phyloP scores from a whole-genome alignment of 2,888 invertebrate genomes.

The Eupithecia vulgata region DNA sequence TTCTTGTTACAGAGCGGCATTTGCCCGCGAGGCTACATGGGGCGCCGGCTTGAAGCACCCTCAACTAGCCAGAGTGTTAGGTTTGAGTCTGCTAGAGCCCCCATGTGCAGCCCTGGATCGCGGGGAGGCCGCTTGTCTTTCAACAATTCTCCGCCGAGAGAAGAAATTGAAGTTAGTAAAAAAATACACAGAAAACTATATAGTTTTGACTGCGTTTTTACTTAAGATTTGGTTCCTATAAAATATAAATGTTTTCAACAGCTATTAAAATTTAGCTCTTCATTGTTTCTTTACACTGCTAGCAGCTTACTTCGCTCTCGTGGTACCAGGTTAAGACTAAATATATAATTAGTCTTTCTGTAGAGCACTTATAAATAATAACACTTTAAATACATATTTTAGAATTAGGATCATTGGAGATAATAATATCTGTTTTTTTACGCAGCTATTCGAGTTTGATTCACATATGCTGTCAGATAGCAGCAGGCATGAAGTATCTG shows the following conservation, averaged over 20 bases:
- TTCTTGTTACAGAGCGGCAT: constrained; percentile 87
- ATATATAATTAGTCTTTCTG: not conserved
- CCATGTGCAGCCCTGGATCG: constrained; percentile 95
- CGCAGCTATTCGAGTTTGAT: constrained; percentile 92
- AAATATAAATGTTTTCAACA: not conserved
- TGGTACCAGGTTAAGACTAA: not conserved
- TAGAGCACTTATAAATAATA: not conserved
- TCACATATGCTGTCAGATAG: constrained; percentile 94
- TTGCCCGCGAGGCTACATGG: constrained; percentile 93
- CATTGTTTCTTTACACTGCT: not conserved
- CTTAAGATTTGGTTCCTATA: not conserved
- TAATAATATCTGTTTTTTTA: constrained; percentile 10
- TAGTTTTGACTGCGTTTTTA: not conserved
- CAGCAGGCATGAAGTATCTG: constrained; percentile 96
- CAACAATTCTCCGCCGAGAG: constrained; percentile 84
- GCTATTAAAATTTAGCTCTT: not conserved
- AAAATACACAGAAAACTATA: not conserved
- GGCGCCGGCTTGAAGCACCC: constrained; percentile 92
- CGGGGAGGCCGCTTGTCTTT: constrained; percentile 93
- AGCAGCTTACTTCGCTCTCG: not conserved
- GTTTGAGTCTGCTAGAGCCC: constrained; percentile 92
- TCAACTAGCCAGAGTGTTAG: constrained; percentile 92
- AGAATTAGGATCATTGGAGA: not conserved
- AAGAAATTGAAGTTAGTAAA: constrained; percentile 76
- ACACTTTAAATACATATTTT: not conserved